phyloP scores from a whole-genome alignment of 2,113 vertebrate genomes.

The Malurus elegans region DNA sequence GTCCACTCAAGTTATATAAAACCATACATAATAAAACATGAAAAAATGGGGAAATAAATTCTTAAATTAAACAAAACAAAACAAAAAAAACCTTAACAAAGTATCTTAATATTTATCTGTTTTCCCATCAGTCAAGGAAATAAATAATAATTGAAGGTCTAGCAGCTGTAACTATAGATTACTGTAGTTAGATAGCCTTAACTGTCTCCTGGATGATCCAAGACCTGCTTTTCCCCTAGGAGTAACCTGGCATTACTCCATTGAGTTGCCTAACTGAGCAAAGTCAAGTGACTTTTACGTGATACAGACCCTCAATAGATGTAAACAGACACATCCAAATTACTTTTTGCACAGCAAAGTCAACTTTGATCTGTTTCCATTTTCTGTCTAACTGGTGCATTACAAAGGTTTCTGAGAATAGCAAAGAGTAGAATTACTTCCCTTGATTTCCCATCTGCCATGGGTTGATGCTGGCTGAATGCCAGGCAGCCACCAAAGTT shows the following conservation, averaged over 20 bases:
- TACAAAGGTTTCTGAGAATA: background rate
- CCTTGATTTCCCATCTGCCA: background rate
- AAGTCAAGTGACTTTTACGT: background rate
- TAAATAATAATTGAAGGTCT: background rate
- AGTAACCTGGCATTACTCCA: background rate
- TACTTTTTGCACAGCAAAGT: background rate
- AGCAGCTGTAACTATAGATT: background rate
- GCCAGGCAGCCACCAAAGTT: background rate
- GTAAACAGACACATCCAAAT: background rate
- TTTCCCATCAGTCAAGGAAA: background rate
- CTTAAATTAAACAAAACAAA: background rate
- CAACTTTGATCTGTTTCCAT: background rate
- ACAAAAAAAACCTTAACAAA: background rate
- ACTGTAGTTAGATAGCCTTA: background rate
- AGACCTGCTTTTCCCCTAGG: background rate
- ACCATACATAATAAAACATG: background rate
- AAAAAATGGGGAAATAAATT: background rate
- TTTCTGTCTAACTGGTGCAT: background rate
- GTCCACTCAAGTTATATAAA: background rate
- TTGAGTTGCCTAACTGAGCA: background rate
- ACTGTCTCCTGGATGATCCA: background rate
- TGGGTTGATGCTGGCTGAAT: background rate
- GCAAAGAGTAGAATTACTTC: background rate
- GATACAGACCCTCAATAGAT: background rate
- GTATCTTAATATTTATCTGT: background rate